Percentiles rank a stretch among this genome's conserved stretches.
These are phyloP conservation scores for Frankliniella fusca DNA, from an alignment of 2,888 invertebrate genomes.

Conservation along the genomic window DNA sequence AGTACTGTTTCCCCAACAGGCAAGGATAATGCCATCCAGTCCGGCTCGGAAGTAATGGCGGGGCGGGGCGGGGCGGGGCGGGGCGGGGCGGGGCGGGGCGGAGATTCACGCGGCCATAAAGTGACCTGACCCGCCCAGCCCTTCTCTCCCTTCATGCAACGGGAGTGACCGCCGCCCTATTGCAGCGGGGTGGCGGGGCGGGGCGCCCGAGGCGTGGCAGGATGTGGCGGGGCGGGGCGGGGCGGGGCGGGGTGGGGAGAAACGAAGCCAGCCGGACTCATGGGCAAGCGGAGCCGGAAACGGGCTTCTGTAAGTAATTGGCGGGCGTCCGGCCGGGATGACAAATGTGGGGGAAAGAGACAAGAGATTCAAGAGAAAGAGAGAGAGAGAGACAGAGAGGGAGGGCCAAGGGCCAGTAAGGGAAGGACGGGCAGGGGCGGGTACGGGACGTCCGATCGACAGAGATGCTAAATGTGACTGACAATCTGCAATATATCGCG, in stretches of 20 bases:
- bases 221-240: no score
- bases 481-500: no score
- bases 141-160: neutral
- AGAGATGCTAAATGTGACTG: no score
- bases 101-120: neutral
- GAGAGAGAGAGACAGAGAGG: neutral
- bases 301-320: neutral
- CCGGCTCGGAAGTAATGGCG: neutral
- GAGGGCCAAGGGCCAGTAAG: neutral
- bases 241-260: no score
- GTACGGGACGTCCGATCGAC: neutral
- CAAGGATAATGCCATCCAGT: constrained; percentile 13
- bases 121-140: neutral
- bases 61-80: neutral
- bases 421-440: neutral
- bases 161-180: no score
- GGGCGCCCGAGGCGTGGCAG: no score
- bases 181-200: no score
- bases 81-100: neutral
- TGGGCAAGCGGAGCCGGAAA: constrained; percentile 10
- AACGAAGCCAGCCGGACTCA: neutral
- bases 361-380: constrained; percentile 27
- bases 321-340: neutral
- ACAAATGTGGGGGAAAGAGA: neutral
- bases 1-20: constrained; percentile 16